Evolutionary conservation across 2,888 invertebrate genomes (phyloP), one percentile per base, ranked within the genome.

Genomic region (Sinodicranocentrus sp.): DNA sequence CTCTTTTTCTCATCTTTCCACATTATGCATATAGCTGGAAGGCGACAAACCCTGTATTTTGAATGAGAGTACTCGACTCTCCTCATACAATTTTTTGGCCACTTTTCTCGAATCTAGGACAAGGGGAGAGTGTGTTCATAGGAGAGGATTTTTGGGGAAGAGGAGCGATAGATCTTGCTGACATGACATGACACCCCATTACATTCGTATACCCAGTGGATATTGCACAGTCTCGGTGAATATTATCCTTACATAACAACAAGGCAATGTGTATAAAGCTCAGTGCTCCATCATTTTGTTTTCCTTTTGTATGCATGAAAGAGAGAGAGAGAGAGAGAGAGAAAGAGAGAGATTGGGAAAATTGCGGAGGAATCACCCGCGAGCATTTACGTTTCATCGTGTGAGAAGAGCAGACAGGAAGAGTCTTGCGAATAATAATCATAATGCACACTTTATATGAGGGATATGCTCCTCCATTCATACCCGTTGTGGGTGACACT

Each of bases 181-280:
- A 78, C 78, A 70, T 78, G 78, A 78, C 78, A 78, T 70, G 78
- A 78, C 78, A 78, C 78, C 78, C 78, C 61, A 78, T 78, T 78
- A 78, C 78, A 44, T 57, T 28, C 28, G 44, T 78, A 78, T 78
- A 70, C 70, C 78, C 78, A 78, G 65, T 70, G 78, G 70, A 78
- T 48, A 70, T 70, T 70, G 61, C 78, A 57, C 70, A 19, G 70
- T 70, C 57, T 57, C 68, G n/a, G 28, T 63, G 75, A 76, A 65
- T 72, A 23, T 39, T 57, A 63, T 65, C 21, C 39, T 63, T 75
- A 43, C 72, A 72, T 59, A 54, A 72, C 61, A 61, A 26, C 28
- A 63, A 28, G 17, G 59, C 57, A 52, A 26, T n/a, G 52, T 52
- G 5, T 52, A 52, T 73, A 73, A 73, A 73, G 73, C 73, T 63